phyloP scores from a whole-genome alignment of 2,797 vertebrate species.

The Cyclopterus lumpus region DNA sequence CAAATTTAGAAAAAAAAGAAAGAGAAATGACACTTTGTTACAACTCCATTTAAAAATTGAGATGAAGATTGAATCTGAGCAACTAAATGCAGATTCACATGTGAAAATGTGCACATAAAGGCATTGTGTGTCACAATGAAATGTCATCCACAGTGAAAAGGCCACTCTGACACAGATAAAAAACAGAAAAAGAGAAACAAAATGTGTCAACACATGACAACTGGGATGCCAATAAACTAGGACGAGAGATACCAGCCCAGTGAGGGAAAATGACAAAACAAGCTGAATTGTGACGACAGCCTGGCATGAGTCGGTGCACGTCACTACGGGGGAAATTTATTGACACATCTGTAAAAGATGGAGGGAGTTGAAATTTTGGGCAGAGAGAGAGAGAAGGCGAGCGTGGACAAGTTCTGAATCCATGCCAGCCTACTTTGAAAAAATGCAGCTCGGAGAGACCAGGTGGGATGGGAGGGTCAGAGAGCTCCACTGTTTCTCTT shows the following conservation, averaged over 20 bases:
- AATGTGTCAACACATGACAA: not conserved
- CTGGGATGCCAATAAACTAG: conserved; percentile 31
- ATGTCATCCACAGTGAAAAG: not conserved
- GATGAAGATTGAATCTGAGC: not conserved
- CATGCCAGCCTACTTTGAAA: conserved; percentile 35
- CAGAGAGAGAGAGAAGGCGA: conserved; percentile 13
- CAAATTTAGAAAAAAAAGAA: not conserved
- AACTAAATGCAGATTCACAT: not conserved
- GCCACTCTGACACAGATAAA: not conserved
- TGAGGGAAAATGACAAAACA: conserved; percentile 33
- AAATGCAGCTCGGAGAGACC: conserved; percentile 20
- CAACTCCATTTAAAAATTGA: not conserved
- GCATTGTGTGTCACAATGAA: not conserved
- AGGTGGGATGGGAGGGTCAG: conserved; percentile 56
- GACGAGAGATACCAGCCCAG: conserved; percentile 25
- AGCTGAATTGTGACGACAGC: conserved; percentile 44
- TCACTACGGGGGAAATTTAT: conserved; percentile 39
- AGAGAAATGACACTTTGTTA: not conserved
- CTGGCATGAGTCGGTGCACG: conserved; percentile 41
- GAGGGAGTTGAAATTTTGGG: conserved; percentile 35
- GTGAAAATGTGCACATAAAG: not conserved
- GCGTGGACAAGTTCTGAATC: conserved; percentile 41
- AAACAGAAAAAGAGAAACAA: conserved; percentile 17
- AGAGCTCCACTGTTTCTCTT: conserved; percentile 25
- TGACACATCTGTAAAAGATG: conserved; percentile 51